phyloP scores from a whole-genome alignment of 2,888 invertebrate genomes.

The Marronus borbonicus region DNA sequence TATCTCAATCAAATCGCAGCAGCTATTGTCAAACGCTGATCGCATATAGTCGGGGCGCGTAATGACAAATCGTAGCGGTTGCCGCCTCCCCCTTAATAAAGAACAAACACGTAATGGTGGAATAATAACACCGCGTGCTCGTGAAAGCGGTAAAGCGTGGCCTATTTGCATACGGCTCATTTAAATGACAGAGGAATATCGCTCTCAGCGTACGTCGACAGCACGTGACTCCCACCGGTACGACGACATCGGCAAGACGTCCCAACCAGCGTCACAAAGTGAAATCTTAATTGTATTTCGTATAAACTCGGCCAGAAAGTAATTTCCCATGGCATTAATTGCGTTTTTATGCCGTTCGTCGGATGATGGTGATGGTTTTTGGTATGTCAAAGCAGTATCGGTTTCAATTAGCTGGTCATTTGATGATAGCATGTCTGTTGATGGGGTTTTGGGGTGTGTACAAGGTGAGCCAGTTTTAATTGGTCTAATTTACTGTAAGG shows the following conservation, averaged over 20 bases:
- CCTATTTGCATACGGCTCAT: slow-evolving; percentile 53
- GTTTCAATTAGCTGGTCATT: no score
- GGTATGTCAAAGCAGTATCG: neutral
- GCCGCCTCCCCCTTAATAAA: slow-evolving; percentile 45
- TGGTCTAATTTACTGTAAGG: no score
- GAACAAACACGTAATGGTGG: slow-evolving; percentile 49
- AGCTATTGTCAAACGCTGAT: neutral
- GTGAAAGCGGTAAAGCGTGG: slow-evolving; percentile 54
- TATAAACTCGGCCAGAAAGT: slow-evolving; percentile 38
- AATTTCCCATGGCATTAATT: slow-evolving; percentile 43
- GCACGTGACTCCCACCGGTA: slow-evolving; percentile 17
- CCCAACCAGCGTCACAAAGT: slow-evolving; percentile 31
- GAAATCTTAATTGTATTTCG: slow-evolving; percentile 45
- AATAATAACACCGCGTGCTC: slow-evolving; percentile 49
- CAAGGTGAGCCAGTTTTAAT: no score
- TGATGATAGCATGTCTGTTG: no score
- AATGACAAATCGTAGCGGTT: slow-evolving; percentile 34
- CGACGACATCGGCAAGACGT: no score
- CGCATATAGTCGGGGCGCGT: neutral
- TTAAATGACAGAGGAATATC: slow-evolving; percentile 48
- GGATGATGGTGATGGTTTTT: neutral
- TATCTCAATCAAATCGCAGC: neutral
- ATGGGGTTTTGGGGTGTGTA: no score
- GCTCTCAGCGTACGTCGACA: neutral
- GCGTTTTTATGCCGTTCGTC: slow-evolving; percentile 28